A percentile compares a stretch with the other conserved stretches of the same genome.
Conservation (phyloP, 2,888 invertebrate species). For the Drosophila prolongata region DNA sequence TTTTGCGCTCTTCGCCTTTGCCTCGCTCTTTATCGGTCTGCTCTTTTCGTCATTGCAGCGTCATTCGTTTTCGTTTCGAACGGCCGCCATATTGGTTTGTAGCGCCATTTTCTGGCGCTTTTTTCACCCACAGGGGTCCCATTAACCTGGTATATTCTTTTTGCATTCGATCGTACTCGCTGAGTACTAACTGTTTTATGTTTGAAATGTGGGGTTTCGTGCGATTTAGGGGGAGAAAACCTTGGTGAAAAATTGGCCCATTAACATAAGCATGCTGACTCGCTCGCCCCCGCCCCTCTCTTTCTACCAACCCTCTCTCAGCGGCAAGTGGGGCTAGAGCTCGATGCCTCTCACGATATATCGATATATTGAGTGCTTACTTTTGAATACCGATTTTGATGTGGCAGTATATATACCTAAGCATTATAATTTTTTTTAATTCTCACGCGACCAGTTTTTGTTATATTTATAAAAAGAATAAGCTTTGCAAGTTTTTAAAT, state of each 20-base stretch:
- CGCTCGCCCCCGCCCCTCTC: constrained; percentile 10
- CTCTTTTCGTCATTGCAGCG: constrained; percentile 51
- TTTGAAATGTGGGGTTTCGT: constrained; percentile 26
- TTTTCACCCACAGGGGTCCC: constrained; percentile 36
- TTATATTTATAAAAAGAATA: no score
- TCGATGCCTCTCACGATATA: no score
- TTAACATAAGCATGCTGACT: constrained; percentile 23
- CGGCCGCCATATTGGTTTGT: constrained; percentile 62
- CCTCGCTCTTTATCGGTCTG: constrained; percentile 30
- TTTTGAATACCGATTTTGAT: no score
- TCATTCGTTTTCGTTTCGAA: constrained; percentile 44
- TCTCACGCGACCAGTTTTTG: no score
- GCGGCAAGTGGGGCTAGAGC: no score
- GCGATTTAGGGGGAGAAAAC: constrained; percentile 19
- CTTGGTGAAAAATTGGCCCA: constrained; percentile 32
- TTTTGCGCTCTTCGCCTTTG: constrained; percentile 28
- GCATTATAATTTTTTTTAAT: no score
- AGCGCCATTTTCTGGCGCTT: constrained; percentile 50
- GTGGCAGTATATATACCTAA: no score
- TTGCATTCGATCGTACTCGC: constrained; percentile 3
- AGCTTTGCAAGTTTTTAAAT: no score
- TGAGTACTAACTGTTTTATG: constrained; percentile 49
- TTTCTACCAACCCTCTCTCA: not conserved
- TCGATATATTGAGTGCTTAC: no score
- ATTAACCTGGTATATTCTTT: constrained; percentile 1